Base-by-base conservation (phyloP, 2,888 invertebrate species). In the Plagiodera versicolora region DNA sequence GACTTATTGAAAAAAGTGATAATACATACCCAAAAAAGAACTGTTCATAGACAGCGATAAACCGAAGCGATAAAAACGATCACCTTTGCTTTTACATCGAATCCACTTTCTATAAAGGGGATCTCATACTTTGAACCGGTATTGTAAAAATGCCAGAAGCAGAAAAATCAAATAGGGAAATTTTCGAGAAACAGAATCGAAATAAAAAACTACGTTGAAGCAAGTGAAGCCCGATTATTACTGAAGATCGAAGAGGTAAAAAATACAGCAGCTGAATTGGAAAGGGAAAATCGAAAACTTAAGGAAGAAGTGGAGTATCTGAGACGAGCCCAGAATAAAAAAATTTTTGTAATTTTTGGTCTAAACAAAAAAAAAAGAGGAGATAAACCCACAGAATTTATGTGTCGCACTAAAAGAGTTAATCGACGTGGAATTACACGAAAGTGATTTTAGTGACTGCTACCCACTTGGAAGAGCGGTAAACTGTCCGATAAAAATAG, bases 141-240 rank as follows among this genome's bases (percentile, higher is more conserved):
- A 28, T 28, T 6, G 28, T 28, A 9, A 28, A 28, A 28, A 28
- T 28, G 28, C 28, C 4, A 28, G 28, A 28, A 28, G 9, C 28
- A 28, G 28, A 28, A 28, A 28, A 28, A 28, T 28, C 28, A 28
- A 28, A 28, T 4, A 28, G 9, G 4, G 28, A 28, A 28, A 28
- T 28, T 28, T 28, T 28, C 28, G 4, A 17, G 16, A 9, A 16
- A 50, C 18, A 11, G 32, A 50, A 49, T n/a, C 16, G 47, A 47
- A 47, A 47, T 47, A 18, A 47, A 47, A 47, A 47, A 17, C 10
- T 47, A 19, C 19, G 19, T 47, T 47, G 19, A 47, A 47, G 47
- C 47, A 18, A 47, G 19, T 47, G 47, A 47, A 19, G 19, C 47
- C 19, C 17, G 19, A n/a, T 20, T 47, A 18, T 19, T 47, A n/a